Base-by-base conservation (phyloP, 2,888 invertebrate genomes). In the Lobophora halterata region DNA sequence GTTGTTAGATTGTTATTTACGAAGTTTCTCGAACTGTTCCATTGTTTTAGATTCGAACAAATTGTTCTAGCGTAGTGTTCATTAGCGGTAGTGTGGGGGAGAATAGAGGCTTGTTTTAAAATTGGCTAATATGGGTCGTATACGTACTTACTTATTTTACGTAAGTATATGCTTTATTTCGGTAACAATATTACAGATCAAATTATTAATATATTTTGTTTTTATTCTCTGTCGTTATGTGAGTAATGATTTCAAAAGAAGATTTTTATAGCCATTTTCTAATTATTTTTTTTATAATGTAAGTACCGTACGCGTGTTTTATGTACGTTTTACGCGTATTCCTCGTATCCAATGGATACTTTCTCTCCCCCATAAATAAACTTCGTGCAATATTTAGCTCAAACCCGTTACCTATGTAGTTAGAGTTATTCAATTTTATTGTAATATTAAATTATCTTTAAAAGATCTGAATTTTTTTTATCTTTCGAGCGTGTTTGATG, bases 341-440 rank as follows among this genome's bases (percentile, higher is more conserved):
- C 1, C 5, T 5, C 17, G 2, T 17, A 5, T 5, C 6, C 2
- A 2, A 6, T 2, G 17, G 2, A 4, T 30, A 17, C 2, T 27
- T 26, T 45, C 24, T 49, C 55, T 53, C 50, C 53, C 58, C 44
- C 49, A 26, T 35, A 34, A 16, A 5, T 38, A 41, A 52, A 52
- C 52, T 53, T 64, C 47, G 55, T 79, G 79, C 76, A 78, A 79
- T 78, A 73, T 38, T 40, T 69, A 75, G 79, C 79, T 80, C 80
- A 80, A 80, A 64, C 47, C 61, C 53, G 75, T 77, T 76, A 76
- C 71, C 73, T 76, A 67, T 53, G 54, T 78, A 79, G 71, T 66
- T 78, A 74, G 70, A 47, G 39, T 43, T 46, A 47, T 49, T 43
- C 47, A 46, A 52, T 32, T 49, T 47, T 48, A 50, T 45, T 49